Evolutionary conservation across 2,888 invertebrate species (phyloP).

Genomic region (Trisateles emortualis): DNA sequence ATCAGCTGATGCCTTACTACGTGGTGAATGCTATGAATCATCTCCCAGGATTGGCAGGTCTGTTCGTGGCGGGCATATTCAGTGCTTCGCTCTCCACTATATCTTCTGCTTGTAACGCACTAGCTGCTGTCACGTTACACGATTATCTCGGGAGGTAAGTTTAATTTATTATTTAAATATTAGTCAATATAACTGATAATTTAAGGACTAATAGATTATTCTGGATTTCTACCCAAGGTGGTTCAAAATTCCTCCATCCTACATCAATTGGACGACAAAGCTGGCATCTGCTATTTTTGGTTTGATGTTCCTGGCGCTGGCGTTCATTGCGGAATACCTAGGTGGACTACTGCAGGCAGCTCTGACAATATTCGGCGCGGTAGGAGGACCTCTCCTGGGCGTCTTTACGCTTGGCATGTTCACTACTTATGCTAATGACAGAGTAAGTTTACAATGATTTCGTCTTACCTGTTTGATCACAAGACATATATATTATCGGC

Average conservation of each 20-base stretch:
- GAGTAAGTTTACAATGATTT: conserved; percentile 73
- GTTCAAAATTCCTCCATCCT: conserved; percentile 63
- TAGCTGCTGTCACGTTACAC: conserved; percentile 95
- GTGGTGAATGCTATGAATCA: conserved; percentile 90
- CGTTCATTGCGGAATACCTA: conserved; percentile 93
- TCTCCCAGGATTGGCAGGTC: conserved; percentile 93
- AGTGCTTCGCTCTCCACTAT: conserved; percentile 97
- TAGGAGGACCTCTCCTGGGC: conserved; percentile 94
- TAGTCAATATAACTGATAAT: neutral
- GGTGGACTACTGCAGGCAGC: conserved; percentile 96
- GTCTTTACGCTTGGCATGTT: conserved; percentile 95
- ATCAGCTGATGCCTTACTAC: conserved; percentile 93
- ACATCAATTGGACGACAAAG: conserved; percentile 87
- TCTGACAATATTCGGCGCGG: conserved; percentile 94
- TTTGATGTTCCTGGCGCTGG: conserved; percentile 91
- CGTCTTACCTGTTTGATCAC: no score
- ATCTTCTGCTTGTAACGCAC: conserved; percentile 95
- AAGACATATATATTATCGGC: no score
- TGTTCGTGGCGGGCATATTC: conserved; percentile 97
- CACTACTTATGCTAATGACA: conserved; percentile 90
- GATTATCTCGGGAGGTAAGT: conserved; percentile 90
- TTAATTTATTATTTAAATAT: neutral
- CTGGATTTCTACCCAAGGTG: conserved; percentile 56
- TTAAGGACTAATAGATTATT: neutral
- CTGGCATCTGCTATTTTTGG: conserved; percentile 91